phyloP scores from a whole-genome alignment of 2,888 invertebrate genomes.

The Lochmaea capreae region DNA sequence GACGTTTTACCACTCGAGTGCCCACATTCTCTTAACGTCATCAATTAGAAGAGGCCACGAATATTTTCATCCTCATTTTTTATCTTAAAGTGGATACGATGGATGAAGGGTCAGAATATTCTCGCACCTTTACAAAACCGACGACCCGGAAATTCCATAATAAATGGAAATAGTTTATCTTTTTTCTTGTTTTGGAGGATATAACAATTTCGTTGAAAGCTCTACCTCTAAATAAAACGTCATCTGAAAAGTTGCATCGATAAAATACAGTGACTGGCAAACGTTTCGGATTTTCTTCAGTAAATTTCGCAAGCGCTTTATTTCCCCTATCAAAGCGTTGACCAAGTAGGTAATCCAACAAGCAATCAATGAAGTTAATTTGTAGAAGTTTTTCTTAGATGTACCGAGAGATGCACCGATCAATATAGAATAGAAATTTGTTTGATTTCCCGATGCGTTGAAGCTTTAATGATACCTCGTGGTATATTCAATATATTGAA shows the following conservation, averaged over 20 bases:
- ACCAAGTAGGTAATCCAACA: no score
- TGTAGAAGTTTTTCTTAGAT: no score
- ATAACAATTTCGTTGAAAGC: neutral
- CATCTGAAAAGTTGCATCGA: neutral
- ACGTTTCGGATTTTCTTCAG: no score
- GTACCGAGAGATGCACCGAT: no score
- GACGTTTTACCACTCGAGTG: no score
- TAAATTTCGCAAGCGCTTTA: no score
- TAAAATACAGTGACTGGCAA: neutral
- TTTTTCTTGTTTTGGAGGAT: neutral
- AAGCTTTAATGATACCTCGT: no score
- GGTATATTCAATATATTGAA: no score
- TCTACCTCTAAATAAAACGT: neutral
- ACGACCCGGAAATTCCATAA: slow-evolving; percentile 20
- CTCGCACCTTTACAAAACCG: slow-evolving; percentile 22
- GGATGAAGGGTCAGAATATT: slow-evolving; percentile 26
- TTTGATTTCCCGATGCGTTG: no score
- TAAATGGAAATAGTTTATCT: slow-evolving; percentile 23
- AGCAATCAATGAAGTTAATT: no score
- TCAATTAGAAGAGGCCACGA: slow-evolving; percentile 21
- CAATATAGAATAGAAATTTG: no score
- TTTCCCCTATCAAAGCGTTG: no score
- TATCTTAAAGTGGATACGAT: slow-evolving; percentile 13
- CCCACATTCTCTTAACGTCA: slow-evolving; percentile 15
- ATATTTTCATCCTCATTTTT: slow-evolving; percentile 17